Evolutionary conservation across 2,113 vertebrate species (phyloP), one percentile per base, ranked within the genome.

Genomic region (Fulica atra): DNA sequence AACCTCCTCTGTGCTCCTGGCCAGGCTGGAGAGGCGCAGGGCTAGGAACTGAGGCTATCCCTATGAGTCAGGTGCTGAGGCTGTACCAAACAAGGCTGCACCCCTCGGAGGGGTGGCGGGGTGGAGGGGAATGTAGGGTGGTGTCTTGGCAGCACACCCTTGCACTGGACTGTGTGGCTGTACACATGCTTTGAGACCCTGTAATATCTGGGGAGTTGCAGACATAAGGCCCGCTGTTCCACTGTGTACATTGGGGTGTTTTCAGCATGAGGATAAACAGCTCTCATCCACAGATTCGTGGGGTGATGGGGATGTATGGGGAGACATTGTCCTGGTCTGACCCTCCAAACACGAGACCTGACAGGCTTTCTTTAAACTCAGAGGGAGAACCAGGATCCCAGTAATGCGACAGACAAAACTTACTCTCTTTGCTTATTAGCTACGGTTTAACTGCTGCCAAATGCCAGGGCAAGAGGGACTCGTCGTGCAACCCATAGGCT

Each of bases 211-310:
- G 20, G 72, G 66, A 42, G 35, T 4, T 28, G 15, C 40, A 38
- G 21, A 6, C 26, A 0, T 9, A 70, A 40, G 42, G 29, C 16
- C 19, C 16, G 2, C 24, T 24, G 35, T 65, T 11, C 40, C 46
- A 8, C 57, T 31, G 25, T 3, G 20, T 25, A 11, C 12, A 1
- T 23, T 3, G 5, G 21, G 83, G 4, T 0, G 0, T n/a, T 77
- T 60, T 38, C 54, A 57, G 36, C 19, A 9, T 1, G 10, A 46
- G 33, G 8, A 63, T 3, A 9, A 35, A n/a, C 53, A 65, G 25
- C 33, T 66, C 19, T 79, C 28, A 42, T 29, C 44, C 5, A 13
- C 2, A 48, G 25, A 2, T 13, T 3, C 18, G 13, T 13, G 61
- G 24, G 13, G 9, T 70, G 38, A 20, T 53, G 40, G 24, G 36